These are phyloP conservation scores for Gymnarchus niloticus DNA, from an alignment of 2,113 vertebrate genomes.

Conservation along the genomic window DNA sequence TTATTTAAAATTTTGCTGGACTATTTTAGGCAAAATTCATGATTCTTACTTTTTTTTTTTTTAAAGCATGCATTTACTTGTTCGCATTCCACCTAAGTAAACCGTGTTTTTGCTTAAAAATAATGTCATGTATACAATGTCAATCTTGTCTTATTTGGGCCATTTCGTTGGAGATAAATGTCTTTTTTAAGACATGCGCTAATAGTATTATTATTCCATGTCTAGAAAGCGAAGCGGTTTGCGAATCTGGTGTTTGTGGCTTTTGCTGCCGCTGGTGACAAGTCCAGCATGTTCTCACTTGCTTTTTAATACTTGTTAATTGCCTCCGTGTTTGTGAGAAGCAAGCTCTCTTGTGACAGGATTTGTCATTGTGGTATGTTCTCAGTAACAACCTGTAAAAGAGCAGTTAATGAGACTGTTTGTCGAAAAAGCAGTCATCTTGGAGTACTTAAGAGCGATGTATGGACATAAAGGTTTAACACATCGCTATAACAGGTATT, in stretches of 20 bases:
- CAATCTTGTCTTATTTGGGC: background rate
- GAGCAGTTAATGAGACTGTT: background rate
- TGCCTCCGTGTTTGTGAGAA: slow-evolving; percentile 5
- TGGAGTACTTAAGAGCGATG: background rate
- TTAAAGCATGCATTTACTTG: background rate
- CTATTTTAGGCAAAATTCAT: background rate
- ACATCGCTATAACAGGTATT: background rate
- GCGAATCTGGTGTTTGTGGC: background rate
- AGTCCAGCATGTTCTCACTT: slow-evolving; percentile 12
- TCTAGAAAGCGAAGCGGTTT: background rate
- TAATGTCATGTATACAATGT: too few species aligned
- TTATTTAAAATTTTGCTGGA: background rate
- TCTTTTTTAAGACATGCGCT: background rate
- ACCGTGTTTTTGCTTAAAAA: too few species aligned
- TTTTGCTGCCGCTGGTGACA: slow-evolving; percentile 5
- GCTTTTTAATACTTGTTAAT: slow-evolving; percentile 22
- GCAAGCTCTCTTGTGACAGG: background rate
- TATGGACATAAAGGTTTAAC: background rate
- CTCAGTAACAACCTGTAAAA: background rate
- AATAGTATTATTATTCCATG: background rate
- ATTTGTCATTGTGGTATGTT: background rate
- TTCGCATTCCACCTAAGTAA: too few species aligned
- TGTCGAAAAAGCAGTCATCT: background rate
- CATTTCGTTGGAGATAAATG: background rate
- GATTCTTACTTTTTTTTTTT: background rate